These are phyloP conservation scores for Mohoua ochrocephala DNA, from an alignment of 2,113 vertebrate species.

Conservation along the genomic window DNA sequence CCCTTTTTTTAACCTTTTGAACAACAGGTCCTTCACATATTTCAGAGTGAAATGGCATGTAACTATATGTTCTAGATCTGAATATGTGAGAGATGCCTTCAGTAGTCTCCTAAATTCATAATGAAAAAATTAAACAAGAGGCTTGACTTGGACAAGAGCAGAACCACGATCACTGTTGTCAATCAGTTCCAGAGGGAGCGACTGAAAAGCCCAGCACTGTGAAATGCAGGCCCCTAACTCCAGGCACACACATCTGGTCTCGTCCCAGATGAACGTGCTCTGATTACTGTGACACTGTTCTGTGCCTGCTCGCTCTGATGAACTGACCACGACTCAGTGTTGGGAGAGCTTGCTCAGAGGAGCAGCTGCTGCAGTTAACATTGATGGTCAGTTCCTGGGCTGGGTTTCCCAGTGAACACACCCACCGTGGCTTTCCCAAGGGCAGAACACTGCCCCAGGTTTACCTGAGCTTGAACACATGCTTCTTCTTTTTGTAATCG, in stretches of 20 bases:
- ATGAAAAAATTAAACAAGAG: neutral
- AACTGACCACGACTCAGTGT: accelerated
- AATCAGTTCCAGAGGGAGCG: neutral
- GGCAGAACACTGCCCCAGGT: neutral
- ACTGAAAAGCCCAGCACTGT: neutral
- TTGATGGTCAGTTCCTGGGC: neutral
- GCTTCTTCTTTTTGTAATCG: constrained; percentile 97
- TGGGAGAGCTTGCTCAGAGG: neutral
- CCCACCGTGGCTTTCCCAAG: neutral
- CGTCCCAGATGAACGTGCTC: neutral
- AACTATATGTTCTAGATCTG: neutral
- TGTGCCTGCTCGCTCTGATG: neutral
- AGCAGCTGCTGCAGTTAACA: neutral
- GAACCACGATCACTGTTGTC: neutral
- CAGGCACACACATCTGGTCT: neutral
- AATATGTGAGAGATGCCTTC: neutral
- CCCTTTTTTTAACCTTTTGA: neutral
- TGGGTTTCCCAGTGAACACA: neutral
- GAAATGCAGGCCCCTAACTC: neutral
- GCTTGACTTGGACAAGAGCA: neutral
- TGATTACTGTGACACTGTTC: neutral
- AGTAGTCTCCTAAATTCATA: neutral
- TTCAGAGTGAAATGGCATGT: neutral
- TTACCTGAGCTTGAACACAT: constrained; percentile 96
- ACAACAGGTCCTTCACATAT: neutral